A percentile compares a stretch with the other conserved stretches of the same genome.
Conservation (phyloP, 2,888 invertebrate species). For the Macaria notata region DNA sequence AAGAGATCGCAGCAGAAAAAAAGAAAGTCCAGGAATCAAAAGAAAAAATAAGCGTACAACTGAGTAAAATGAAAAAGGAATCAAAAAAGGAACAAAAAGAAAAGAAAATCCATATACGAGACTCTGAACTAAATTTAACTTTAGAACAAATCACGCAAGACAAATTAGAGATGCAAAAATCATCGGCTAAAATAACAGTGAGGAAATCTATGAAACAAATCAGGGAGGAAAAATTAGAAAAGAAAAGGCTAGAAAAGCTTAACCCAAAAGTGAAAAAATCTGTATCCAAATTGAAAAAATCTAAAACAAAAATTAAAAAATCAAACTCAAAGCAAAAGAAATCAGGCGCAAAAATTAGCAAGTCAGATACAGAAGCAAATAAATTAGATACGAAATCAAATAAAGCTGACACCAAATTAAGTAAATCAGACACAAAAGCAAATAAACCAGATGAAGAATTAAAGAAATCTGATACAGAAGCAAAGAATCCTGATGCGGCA, state of each 20-base stretch:
- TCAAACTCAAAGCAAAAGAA: no score
- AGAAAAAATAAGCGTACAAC: not conserved
- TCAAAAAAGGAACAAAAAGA: not conserved
- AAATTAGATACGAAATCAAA: no score
- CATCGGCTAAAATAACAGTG: not conserved
- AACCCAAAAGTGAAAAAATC: not conserved
- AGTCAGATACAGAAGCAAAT: no score
- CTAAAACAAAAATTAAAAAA: no score
- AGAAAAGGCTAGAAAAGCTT: not conserved
- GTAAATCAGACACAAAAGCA: no score
- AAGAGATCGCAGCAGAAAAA: not conserved
- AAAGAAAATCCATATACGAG: not conserved
- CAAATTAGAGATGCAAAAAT: not conserved
- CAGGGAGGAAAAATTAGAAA: not conserved
- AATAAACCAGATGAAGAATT: no score
- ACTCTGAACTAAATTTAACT: not conserved
- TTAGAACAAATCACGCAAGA: not conserved
- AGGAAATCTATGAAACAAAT: not conserved
- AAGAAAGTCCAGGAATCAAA: not conserved
- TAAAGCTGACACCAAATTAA: no score
- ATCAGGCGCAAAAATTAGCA: no score
- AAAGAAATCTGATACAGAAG: no score
- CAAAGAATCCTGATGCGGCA: no score
- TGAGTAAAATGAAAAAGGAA: not conserved
- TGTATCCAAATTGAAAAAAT: no score